Base-by-base conservation (phyloP, 1,140 invertebrate genomes). In the Aphelinus certus region DNA sequence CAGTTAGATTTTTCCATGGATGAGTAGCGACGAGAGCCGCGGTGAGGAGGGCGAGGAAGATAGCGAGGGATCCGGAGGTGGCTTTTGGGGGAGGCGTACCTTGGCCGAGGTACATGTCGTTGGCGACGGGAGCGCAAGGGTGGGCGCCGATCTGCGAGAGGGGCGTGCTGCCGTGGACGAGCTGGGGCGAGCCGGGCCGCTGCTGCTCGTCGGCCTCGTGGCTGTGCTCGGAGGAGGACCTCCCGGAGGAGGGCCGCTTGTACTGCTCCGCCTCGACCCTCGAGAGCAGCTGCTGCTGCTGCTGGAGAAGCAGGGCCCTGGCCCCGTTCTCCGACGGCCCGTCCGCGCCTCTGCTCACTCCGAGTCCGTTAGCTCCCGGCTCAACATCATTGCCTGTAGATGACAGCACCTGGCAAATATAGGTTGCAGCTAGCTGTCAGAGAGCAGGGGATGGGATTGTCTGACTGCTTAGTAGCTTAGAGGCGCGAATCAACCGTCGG, bases 111-210 rank as follows among this genome's bases (percentile, higher is more conserved):
- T 82, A 89, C 81, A 87, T 87, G 77, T 89, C 88, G 75, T 82
- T 87, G 79, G 87, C 84, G 45, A 43, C 2, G 45, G 87, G 85
- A 55, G 87, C 85, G 78, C 87, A 88, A 53, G 85, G 82, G 81
- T 91, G 91, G 71, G 92, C 91, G 56, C 95, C 95, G 80, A 96
- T 96, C 84, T 96, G 95, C 46, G 94, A 94, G 5, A 96, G 90
- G 1, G 95, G 94, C 55, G 95, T 96, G 70, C 93, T 94, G 53
- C 95, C 95, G 83, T 95, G 93, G 57, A 96, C 92, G 51, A 83
- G 82, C 2, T 79, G 91, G 76, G 88, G 88, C 64, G 88, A 5
- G 83, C 76, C 83, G 62, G 85, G 84, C 82, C 82, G 77, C 80
- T 80, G 84, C 63, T 86, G 84, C 64, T 81, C 80, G 55, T 75